Conservation (phyloP, 1,140 invertebrate species). For the Solenopsis fugax region DNA sequence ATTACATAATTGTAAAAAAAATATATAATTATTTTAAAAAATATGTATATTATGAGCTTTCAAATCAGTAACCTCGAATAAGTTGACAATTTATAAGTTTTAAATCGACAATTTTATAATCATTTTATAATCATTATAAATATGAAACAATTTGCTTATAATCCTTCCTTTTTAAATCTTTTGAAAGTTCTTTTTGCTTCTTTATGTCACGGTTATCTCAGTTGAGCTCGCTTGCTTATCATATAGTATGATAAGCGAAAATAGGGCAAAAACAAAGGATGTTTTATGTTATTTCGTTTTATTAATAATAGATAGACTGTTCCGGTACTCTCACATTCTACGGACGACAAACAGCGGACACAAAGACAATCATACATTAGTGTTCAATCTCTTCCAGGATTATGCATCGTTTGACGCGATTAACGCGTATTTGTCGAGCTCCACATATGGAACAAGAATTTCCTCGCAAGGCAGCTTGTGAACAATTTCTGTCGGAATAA, state of each 20-base stretch:
- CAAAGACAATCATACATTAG: slow-evolving; percentile 58
- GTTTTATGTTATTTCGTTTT: slow-evolving; percentile 73
- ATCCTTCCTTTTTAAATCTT: not conserved
- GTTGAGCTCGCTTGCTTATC: not conserved
- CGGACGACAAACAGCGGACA: slow-evolving; percentile 60
- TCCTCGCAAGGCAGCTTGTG: slow-evolving; percentile 81
- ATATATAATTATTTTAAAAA: too few relatives aligned
- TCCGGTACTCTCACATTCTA: slow-evolving; percentile 65
- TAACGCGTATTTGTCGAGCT: slow-evolving; percentile 51
- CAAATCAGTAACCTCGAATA: not conserved
- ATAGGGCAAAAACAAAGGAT: slow-evolving; percentile 39
- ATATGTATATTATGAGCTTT: not conserved
- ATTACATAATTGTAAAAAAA: slow-evolving; percentile 1
- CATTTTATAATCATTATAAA: not conserved
- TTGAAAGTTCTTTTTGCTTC: not conserved
- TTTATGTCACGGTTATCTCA: slow-evolving; percentile 16
- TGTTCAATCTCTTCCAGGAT: slow-evolving; percentile 24
- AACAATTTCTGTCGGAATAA: slow-evolving; percentile 74
- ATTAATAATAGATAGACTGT: slow-evolving; percentile 80
- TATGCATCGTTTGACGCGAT: slow-evolving; percentile 33
- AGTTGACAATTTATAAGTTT: not conserved
- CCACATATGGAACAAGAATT: slow-evolving; percentile 70
- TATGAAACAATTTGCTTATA: not conserved
- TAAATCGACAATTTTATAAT: not conserved
- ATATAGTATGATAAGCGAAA: not conserved